Evolutionary conservation across 2,888 invertebrate genomes (phyloP).

Genomic region (Plebejus anna): DNA sequence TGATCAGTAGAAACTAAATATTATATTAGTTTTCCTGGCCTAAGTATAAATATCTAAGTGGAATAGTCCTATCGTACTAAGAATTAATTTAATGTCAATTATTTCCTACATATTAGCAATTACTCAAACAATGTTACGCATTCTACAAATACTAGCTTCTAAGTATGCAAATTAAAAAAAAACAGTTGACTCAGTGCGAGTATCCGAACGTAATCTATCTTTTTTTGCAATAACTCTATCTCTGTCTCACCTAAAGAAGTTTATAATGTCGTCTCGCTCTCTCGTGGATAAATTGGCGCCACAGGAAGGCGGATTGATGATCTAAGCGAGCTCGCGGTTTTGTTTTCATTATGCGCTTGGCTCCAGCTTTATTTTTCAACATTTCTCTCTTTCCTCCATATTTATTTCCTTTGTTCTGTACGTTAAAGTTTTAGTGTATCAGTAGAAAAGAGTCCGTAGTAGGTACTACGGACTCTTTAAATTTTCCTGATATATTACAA

Average conservation of each 20-base stretch:
- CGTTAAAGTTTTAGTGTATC: not conserved
- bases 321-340: constrained; percentile 54
- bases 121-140: not conserved
- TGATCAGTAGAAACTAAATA: not conserved
- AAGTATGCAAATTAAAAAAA: constrained; percentile 24
- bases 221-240: constrained; percentile 39
- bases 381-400: constrained; percentile 19
- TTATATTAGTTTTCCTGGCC: not conserved
- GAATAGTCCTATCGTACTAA: not conserved
- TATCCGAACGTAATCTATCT: constrained; percentile 41
- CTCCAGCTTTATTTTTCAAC: constrained; percentile 3
- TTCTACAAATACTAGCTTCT: not conserved
- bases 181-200: constrained; percentile 23
- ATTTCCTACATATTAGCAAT: not conserved
- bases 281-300: constrained; percentile 55
- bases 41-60: not conserved
- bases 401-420: not conserved
- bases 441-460: not conserved
- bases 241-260: not conserved
- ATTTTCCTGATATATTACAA: not conserved
- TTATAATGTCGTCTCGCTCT: constrained; percentile 45
- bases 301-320: constrained; percentile 72
- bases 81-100: not conserved
- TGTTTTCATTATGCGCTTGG: constrained; percentile 24
- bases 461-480: too few relatives aligned